phyloP scores from a whole-genome alignment of 2,797 vertebrate species.

The Syngnathus rostellatus region DNA sequence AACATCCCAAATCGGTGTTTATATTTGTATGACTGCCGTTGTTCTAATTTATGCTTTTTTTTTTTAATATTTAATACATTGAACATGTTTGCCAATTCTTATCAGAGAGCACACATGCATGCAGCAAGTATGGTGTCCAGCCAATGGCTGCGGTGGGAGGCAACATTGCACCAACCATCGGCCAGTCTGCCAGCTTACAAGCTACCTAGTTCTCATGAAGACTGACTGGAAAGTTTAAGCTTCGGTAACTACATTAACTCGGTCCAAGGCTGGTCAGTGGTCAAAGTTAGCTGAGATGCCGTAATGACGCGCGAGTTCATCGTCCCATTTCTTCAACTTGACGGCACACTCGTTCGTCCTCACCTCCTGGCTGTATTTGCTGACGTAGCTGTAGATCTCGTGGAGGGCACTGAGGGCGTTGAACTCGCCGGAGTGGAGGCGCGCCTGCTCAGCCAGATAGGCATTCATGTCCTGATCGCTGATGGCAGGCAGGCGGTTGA shows the following conservation, averaged over 20 bases:
- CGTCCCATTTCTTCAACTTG: not conserved
- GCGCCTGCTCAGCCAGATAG: constrained; percentile 92
- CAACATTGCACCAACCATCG: not conserved
- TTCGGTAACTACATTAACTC: too few relatives aligned
- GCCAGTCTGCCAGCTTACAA: not conserved
- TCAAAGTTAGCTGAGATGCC: not conserved
- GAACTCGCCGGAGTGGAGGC: constrained; percentile 86
- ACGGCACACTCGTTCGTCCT: constrained; percentile 25
- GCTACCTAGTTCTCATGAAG: not conserved
- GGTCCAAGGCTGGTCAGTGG: not conserved
- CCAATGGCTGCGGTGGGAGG: not conserved
- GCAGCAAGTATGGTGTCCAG: not conserved
- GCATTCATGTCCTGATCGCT: constrained; percentile 97
- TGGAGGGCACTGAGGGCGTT: constrained; percentile 89
- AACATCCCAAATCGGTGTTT: not conserved
- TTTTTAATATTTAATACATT: not conserved
- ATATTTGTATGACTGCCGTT: not conserved
- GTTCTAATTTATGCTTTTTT: not conserved
- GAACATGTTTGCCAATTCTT: constrained; percentile 1
- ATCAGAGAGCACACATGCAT: constrained; percentile 1
- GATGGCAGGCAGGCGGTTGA: constrained; percentile 89
- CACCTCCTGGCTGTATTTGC: constrained; percentile 93
- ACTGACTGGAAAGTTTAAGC: too few relatives aligned
- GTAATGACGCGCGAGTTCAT: not conserved
- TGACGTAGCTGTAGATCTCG: constrained; percentile 90